These are phyloP conservation scores for Alentia gelatinosa DNA, from an alignment of 2,888 invertebrate species.

Conservation along the genomic window DNA sequence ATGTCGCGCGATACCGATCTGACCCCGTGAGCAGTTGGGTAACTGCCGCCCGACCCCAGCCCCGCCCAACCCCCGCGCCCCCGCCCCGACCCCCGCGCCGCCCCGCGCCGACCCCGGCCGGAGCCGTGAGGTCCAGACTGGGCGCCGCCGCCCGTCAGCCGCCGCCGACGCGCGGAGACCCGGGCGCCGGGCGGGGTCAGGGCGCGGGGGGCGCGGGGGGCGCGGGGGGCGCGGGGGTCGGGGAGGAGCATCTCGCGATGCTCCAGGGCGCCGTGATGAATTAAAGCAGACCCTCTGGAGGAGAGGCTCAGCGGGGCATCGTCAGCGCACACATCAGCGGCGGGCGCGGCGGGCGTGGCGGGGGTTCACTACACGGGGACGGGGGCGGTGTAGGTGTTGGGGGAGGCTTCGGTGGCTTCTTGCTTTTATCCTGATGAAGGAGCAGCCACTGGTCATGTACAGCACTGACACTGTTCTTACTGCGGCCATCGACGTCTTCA, in stretches of 20 bases:
- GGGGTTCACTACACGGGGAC: too few relatives aligned
- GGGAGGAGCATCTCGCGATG: not conserved
- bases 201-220: not conserved
- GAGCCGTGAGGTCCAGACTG: not conserved
- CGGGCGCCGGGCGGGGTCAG: not conserved
- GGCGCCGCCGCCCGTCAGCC: conserved; percentile 1
- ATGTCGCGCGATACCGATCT: conserved; percentile 29
- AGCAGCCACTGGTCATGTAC: too few relatives aligned
- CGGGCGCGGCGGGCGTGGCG: not conserved
- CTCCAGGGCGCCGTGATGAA: not conserved
- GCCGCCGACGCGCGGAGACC: not conserved
- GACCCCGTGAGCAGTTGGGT: conserved; percentile 39
- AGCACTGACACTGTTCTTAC: too few relatives aligned
- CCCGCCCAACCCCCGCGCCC: not conserved
- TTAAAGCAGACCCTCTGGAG: too few relatives aligned
- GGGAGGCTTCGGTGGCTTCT: too few relatives aligned
- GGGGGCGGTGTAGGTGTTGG: too few relatives aligned
- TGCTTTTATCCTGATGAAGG: too few relatives aligned
- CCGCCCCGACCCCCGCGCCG: not conserved
- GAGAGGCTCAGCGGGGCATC: not conserved
- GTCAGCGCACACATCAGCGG: not conserved
- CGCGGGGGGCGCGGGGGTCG: not conserved
- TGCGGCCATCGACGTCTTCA: too few relatives aligned
- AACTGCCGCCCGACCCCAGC: not conserved
- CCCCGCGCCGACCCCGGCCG: not conserved